Base-by-base conservation (phyloP, 2,113 vertebrate genomes). In the Aspidoscelis tigris region DNA sequence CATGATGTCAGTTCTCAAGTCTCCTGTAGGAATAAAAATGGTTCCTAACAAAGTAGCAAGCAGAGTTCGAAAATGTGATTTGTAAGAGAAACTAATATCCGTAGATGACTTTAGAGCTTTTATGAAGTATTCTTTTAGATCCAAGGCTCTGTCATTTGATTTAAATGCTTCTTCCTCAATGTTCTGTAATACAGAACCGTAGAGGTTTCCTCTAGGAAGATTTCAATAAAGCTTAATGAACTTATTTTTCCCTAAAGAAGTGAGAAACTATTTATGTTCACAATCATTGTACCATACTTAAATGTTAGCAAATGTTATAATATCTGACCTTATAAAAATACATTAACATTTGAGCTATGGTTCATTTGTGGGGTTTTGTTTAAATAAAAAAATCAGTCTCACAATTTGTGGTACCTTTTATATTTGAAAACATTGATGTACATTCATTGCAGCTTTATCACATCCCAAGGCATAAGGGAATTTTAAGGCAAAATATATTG, bases 141-240 rank as follows among this genome's bases (percentile, higher is more conserved):
- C 43, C 14, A 47, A 20, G 41, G 78, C 61, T n/a, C 22, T 79
- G 43, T 66, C 14, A 47, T 50, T 79, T 24, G 26, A 47, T 79
- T 44, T 68, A 47, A n/a, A 50, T 50, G 44, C 24, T 68, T 39
- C 24, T 12, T 50, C 43, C 39, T 50, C 5, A 50, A 12, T 26
- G 47, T 68, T 65, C 41, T 44, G 39, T 21, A 78, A 44, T 26
- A 26, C 21, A 44, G 21, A 65, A 43, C n/a, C 7, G n/a, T 2
- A 68, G 43, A 68, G 43, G 6, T 16, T 16, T 20, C 14, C 64
- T 80, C 64, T 26, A 16, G 43, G 22, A 68, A 80, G 43, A 68
- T 47, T 80, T 43, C 64, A n/a, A 12, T 78, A 78, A 16, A 33
- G n/a, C 53, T 78, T 78, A 78, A 39, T 76, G 26, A 53, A n/a